Base-by-base conservation (phyloP, 2,888 invertebrate species). In the Calliphora vomitoria region DNA sequence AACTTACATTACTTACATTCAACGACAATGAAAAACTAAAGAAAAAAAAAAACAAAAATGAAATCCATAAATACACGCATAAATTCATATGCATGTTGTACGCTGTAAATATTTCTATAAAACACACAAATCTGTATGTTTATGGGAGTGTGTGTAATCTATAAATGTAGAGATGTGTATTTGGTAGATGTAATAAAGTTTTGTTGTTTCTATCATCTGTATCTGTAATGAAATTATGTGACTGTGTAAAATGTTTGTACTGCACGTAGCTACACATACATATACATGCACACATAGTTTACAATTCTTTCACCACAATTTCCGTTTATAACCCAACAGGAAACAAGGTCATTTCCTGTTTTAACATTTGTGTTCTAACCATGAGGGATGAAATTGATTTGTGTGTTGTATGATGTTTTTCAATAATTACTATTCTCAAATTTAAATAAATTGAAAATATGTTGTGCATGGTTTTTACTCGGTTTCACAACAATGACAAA, bases 341-440 rank as follows among this genome's bases (percentile, higher is more conserved):
- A 83, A 78, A 78, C 71, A 47, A 55, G 78, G 44, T 78, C 55
- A 83, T 83, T 64, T 83, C 83, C 78, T 64, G 55, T 78, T 82
- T 53, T 66, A n/a, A 47, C 13, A 74, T 82, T 66, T 44, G 4
- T n/a, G 25, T 79, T 68, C 15, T 35, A 79, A 44, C 44, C 31
- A 58, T 53, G 3, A 47, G 44, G 62, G 18, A 79, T 68, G 8
- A 58, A 69, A 79, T 47, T 58, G 25, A 64, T 72, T 81, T 72
- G 64, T 55, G 55, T 66, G 47, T 58, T n/a, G 60, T 79, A 60
- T 47, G 79, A 60, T 66, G 55, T 58, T 74, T 74, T 58, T 3
- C 20, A 20, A 66, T 74, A 68, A 58, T 58, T 50, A 4, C 13
- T 74, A 58, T 58, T 47, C 35, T 8, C 10, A 47, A 58, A 82